Conservation (phyloP, 2,113 vertebrate species). For the Boulengeromyrus knoepffleri region DNA sequence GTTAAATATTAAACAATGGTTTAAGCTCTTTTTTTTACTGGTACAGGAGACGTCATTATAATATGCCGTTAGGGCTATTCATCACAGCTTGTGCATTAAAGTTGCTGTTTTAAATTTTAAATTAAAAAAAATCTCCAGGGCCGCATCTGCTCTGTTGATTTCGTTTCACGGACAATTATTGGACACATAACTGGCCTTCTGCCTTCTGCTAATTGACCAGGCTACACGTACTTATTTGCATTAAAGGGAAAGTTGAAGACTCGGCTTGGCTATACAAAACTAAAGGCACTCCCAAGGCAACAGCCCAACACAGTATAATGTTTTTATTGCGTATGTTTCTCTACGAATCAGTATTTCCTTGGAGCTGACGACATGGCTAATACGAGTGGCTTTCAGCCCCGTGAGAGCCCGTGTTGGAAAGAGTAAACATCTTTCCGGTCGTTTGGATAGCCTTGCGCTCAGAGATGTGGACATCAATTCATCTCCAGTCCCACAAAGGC, state of each 20-base stretch:
- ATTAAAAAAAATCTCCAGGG: neutral
- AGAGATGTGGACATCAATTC: neutral
- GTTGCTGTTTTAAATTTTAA: neutral
- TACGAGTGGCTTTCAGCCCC: neutral
- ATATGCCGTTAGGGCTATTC: neutral
- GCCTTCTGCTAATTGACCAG: constrained; percentile 11
- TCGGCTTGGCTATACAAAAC: neutral
- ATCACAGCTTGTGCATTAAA: neutral
- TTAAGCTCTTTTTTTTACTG: neutral
- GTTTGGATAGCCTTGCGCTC: neutral
- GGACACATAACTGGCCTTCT: neutral
- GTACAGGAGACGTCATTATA: neutral
- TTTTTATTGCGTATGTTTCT: neutral
- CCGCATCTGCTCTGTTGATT: neutral
- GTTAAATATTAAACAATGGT: neutral
- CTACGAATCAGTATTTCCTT: neutral
- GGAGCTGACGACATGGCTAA: neutral
- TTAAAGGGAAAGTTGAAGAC: constrained; percentile 31
- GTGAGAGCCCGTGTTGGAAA: neutral
- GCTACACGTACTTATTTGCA: neutral
- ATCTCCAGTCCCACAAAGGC: neutral
- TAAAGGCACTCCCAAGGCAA: neutral
- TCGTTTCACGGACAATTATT: neutral
- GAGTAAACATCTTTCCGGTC: neutral
- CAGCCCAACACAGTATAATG: neutral